These are phyloP conservation scores for Rhogogaster chlorosoma DNA, from an alignment of 2,888 invertebrate species.

Conservation along the genomic window DNA sequence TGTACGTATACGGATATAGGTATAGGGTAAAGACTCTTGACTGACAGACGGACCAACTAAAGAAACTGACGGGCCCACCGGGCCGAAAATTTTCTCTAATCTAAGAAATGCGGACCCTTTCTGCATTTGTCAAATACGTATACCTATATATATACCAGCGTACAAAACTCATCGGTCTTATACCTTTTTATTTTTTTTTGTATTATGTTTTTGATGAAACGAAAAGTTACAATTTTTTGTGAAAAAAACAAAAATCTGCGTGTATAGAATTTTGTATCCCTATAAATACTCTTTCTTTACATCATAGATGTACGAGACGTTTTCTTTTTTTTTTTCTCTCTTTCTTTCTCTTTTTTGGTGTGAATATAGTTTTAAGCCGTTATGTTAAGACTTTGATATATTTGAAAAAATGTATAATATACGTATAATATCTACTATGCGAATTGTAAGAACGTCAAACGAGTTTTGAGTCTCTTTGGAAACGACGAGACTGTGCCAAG, in stretches of 20 bases:
- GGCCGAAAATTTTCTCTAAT: slow-evolving; percentile 46
- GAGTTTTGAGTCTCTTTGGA: background rate
- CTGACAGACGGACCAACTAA: slow-evolving; percentile 1
- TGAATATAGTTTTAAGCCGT: slow-evolving; percentile 3
- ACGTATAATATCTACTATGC: background rate
- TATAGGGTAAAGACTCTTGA: background rate
- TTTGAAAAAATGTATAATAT: slow-evolving; percentile 3
- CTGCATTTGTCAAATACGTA: slow-evolving; percentile 15
- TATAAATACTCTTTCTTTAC: background rate
- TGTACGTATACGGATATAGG: background rate
- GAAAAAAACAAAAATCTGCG: background rate
- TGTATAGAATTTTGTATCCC: background rate
- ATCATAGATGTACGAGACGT: background rate
- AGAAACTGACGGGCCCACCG: slow-evolving; percentile 14
- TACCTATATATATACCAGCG: background rate
- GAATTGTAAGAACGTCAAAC: background rate
- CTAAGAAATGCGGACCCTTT: slow-evolving; percentile 48
- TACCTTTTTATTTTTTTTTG: background rate
- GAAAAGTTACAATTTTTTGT: background rate
- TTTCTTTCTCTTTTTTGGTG: background rate
- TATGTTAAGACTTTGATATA: slow-evolving; percentile 45
- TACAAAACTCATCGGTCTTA: too few species aligned
- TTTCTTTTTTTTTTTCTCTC: background rate
- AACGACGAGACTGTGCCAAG: slow-evolving; percentile 60
- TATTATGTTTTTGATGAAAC: too few species aligned